Evolutionary conservation across 1,140 invertebrate genomes (phyloP).

Genomic region (Ceratoteleas bidentatus): DNA sequence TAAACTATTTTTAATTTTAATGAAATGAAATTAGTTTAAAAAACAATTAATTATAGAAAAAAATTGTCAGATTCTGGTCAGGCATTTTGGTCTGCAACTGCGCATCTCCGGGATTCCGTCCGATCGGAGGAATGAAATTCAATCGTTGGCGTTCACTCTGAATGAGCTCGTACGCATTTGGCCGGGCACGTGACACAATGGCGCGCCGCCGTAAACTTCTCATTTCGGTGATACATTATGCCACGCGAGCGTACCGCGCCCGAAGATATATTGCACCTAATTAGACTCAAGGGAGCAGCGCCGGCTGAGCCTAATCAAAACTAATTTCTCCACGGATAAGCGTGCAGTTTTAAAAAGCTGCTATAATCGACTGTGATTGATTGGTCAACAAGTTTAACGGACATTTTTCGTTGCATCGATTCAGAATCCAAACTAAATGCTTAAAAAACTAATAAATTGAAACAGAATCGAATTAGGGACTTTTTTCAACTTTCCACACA

Average conservation of each 20-base stretch:
- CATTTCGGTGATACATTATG: conserved; percentile 34
- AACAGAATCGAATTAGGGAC: no score
- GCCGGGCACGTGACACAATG: conserved; percentile 47
- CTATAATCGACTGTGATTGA: neutral
- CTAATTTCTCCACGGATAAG: conserved; percentile 5
- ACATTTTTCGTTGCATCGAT: neutral
- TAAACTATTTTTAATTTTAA: no score
- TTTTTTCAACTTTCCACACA: no score
- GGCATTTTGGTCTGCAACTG: conserved; percentile 28
- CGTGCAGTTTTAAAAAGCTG: neutral
- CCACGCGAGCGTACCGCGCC: conserved; percentile 18
- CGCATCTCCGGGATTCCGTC: conserved; percentile 21
- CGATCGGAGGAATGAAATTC: conserved; percentile 38
- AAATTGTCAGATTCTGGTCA: neutral
- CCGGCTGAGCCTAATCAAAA: conserved; percentile 10
- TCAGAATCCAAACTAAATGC: neutral
- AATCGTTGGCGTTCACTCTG: conserved; percentile 23
- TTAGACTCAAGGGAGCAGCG: conserved; percentile 18
- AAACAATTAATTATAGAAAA: neutral
- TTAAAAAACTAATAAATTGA: no score
- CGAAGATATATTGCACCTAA: conserved; percentile 49
- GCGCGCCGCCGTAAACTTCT: conserved; percentile 34
- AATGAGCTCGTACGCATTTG: conserved; percentile 38
- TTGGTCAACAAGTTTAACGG: no score
- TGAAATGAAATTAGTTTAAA: neutral